These are phyloP conservation scores for Gila robusta DNA, from an alignment of 2,797 vertebrate genomes.

Conservation along the genomic window DNA sequence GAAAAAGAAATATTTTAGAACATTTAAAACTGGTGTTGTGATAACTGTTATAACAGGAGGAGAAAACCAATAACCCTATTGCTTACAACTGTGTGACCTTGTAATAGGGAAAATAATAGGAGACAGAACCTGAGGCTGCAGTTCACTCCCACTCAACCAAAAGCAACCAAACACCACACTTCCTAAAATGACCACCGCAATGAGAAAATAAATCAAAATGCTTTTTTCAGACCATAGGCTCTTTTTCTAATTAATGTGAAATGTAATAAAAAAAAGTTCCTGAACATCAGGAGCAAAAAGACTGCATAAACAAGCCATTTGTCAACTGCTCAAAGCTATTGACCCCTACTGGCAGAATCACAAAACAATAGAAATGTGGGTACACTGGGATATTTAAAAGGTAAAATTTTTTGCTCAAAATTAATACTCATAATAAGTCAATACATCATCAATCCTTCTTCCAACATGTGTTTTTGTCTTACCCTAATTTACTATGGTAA, in stretches of 20 bases:
- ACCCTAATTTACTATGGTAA: background rate
- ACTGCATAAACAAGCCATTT: slow-evolving; percentile 44
- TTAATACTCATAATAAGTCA: no score
- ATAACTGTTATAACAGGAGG: background rate
- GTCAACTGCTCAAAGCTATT: slow-evolving; percentile 42
- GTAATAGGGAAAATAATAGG: slow-evolving; percentile 29
- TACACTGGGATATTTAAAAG: background rate
- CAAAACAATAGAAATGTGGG: slow-evolving; percentile 2
- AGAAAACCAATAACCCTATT: slow-evolving; percentile 18
- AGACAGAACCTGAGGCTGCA: slow-evolving; percentile 43
- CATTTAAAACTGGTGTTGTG: background rate
- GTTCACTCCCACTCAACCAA: slow-evolving; percentile 34
- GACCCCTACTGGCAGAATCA: slow-evolving; percentile 29
- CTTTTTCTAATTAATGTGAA: slow-evolving; percentile 50
- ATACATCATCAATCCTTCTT: background rate
- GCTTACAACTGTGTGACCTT: slow-evolving; percentile 30
- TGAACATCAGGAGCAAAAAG: slow-evolving; percentile 24
- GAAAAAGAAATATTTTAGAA: background rate
- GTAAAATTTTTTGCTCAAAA: background rate
- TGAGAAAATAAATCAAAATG: slow-evolving; percentile 52
- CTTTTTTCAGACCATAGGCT: slow-evolving; percentile 43
- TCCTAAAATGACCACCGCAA: slow-evolving; percentile 27
- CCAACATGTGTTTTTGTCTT: background rate
- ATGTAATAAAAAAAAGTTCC: background rate
- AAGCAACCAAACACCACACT: slow-evolving; percentile 20